phyloP scores from a whole-genome alignment of 2,888 invertebrate genomes.

The Margaritifera margaritifera region DNA sequence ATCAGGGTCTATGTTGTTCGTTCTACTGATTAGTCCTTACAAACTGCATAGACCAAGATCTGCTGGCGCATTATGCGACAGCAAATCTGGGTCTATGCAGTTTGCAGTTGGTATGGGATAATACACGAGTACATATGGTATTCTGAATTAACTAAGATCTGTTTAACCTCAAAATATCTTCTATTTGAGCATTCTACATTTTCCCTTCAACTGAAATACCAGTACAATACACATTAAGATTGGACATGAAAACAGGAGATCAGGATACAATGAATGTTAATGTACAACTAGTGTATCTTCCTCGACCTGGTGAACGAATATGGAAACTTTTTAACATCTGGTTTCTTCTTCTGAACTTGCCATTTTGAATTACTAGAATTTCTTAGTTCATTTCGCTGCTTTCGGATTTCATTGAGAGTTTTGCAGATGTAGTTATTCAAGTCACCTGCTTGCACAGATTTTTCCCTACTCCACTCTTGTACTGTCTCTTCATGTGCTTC shows the following conservation, averaged over 20 bases:
- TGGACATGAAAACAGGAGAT: neutral
- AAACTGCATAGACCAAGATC: no score
- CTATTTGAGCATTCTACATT: no score
- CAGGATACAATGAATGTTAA: neutral
- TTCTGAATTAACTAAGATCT: no score
- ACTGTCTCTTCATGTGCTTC: neutral
- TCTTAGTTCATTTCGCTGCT: conserved; percentile 10
- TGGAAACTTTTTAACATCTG: conserved; percentile 16
- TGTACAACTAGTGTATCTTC: neutral
- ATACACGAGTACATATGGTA: no score
- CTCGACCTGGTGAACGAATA: conserved; percentile 30
- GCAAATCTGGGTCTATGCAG: no score
- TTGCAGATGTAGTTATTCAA: conserved; percentile 31
- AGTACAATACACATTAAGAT: neutral
- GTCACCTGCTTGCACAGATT: conserved; percentile 8
- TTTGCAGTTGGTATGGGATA: no score
- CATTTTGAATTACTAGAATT: conserved; percentile 15
- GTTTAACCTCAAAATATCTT: no score
- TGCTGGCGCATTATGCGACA: no score
- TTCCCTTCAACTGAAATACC: neutral
- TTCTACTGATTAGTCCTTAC: no score
- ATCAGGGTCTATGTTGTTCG: no score
- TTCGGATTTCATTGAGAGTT: conserved; percentile 27
- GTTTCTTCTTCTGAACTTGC: conserved; percentile 23
- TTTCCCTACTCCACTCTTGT: neutral